phyloP scores from a whole-genome alignment of 2,113 vertebrate species.

The Neotoma lepida region DNA sequence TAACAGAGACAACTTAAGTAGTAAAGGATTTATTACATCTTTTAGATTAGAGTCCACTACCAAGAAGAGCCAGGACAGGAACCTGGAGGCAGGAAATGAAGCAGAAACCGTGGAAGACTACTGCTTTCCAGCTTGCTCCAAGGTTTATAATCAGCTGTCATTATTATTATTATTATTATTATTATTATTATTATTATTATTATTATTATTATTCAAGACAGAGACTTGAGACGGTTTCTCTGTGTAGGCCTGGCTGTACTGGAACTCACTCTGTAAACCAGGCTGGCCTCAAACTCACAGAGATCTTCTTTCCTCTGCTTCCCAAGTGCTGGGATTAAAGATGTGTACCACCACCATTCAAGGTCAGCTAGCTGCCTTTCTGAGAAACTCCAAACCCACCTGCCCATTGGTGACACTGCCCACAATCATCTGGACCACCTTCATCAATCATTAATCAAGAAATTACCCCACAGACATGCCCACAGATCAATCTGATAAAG shows the following conservation, averaged over 20 bases:
- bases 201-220: no score
- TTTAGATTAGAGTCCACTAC: not conserved
- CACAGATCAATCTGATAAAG: not conserved
- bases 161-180: no score
- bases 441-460: not conserved
- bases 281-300: not conserved
- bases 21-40: not conserved
- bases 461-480: not conserved
- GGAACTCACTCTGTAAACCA: not conserved
- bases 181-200: no score
- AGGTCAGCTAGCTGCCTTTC: not conserved
- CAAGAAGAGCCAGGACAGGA: not conserved
- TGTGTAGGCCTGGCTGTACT: not conserved
- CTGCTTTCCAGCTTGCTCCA: not conserved
- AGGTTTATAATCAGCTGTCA: not conserved
- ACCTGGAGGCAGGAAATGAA: not conserved
- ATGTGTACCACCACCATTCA: not conserved
- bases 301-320: not conserved
- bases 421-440: no score
- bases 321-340: not conserved
- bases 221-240: not conserved
- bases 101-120: not conserved
- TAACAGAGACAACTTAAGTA: not conserved
- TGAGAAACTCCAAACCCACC: not conserved
- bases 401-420: not conserved